Percentiles rank a stretch among this genome's conserved stretches.
Conservation (phyloP, 2,888 invertebrate genomes). For the Smittia aterrima region DNA sequence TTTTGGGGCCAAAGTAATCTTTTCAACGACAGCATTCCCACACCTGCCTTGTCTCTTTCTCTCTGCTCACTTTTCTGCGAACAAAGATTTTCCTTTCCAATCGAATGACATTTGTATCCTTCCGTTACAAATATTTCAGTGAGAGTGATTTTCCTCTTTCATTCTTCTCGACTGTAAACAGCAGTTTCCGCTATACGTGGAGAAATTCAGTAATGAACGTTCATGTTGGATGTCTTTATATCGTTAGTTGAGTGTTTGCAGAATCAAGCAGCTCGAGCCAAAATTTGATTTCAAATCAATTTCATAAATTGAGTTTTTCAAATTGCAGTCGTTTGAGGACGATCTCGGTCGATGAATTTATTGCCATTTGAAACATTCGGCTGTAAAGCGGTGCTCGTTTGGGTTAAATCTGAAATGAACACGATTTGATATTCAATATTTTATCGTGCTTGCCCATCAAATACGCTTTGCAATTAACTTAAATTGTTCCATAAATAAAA, state of each 20-base stretch:
- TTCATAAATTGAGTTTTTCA: slow-evolving; percentile 11
- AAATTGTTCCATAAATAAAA: neutral
- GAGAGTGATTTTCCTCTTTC: neutral
- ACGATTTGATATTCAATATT: neutral
- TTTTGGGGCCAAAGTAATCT: too few species aligned
- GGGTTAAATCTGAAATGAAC: too few species aligned
- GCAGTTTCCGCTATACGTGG: slow-evolving; percentile 32
- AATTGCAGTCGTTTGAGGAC: slow-evolving; percentile 3
- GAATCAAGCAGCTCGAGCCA: neutral
- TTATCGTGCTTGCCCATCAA: neutral
- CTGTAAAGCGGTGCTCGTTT: too few species aligned
- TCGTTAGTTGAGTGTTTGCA: neutral
- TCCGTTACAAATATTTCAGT: slow-evolving; percentile 33
- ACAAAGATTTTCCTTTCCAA: neutral
- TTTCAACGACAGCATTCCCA: too few species aligned
- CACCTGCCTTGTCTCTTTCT: too few species aligned
- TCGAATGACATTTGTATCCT: slow-evolving; percentile 32
- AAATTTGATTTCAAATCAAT: neutral
- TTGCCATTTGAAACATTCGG: neutral
- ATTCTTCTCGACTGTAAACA: slow-evolving; percentile 21
- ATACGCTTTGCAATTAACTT: neutral
- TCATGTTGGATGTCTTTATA: neutral
- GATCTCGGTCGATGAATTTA: neutral
- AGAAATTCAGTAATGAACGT: slow-evolving; percentile 15
- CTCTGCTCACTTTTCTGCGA: neutral